phyloP scores from a whole-genome alignment of 2,113 vertebrate species.

The Proterorhinus semilunaris region DNA sequence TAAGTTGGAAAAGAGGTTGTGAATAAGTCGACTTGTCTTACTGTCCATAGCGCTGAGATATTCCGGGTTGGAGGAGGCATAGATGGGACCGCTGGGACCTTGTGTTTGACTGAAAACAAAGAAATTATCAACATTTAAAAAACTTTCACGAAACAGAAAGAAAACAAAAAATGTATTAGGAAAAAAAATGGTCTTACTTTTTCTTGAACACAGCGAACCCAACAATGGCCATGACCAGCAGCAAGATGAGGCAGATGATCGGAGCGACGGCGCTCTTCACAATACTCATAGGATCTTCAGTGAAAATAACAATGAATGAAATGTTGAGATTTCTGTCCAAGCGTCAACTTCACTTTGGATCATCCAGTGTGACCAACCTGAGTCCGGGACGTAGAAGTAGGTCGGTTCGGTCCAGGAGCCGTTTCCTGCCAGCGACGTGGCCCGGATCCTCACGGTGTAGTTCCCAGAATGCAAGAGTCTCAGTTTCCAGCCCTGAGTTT shows the following conservation, averaged over 20 bases:
- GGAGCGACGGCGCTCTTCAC: constrained; percentile 88
- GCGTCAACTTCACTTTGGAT: no score
- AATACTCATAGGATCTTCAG: constrained; percentile 82
- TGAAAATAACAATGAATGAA: constrained; percentile 11
- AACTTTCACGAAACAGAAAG: neutral
- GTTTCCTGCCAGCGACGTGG: constrained; percentile 92
- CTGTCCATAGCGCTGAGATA: constrained; percentile 93
- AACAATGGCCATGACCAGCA: constrained; percentile 77
- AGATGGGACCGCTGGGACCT: constrained; percentile 89
- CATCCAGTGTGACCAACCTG: constrained; percentile 71
- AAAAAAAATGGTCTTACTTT: constrained; percentile 71
- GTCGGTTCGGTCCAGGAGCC: constrained; percentile 92
- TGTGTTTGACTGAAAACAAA: constrained; percentile 82
- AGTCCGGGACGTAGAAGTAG: constrained; percentile 86
- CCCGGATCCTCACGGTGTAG: constrained; percentile 87
- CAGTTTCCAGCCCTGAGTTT: constrained; percentile 80
- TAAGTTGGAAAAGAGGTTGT: no score
- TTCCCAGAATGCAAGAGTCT: constrained; percentile 88
- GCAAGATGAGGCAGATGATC: constrained; percentile 82
- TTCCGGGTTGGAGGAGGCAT: constrained; percentile 93
- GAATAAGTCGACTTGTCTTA: constrained; percentile 59
- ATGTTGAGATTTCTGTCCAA: neutral
- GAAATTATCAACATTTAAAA: neutral
- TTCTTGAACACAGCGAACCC: constrained; percentile 87
- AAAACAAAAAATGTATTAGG: neutral